Base-by-base conservation (phyloP, 2,797 vertebrate species). In the Linurgus olivaceus region DNA sequence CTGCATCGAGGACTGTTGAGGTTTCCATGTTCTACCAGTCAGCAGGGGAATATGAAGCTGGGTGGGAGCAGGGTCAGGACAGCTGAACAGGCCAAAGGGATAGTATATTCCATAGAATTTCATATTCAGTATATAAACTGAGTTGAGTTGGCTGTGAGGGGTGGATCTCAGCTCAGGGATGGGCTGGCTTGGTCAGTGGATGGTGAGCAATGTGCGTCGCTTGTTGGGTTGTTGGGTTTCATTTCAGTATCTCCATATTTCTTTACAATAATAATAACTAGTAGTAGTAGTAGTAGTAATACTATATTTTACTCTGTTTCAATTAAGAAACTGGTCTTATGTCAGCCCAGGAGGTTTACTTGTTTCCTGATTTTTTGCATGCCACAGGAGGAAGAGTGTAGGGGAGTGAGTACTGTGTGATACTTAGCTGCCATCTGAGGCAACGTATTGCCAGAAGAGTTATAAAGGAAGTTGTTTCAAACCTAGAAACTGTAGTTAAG, bases 141-240 rank as follows among this genome's bases (percentile, higher is more conserved):
- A 7, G 4, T 38, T 50, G 67, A 80, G 24, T 14, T 33, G 24
- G 16, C 59, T 58, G n/a, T 2, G 0, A 44, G 11, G 23, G 2
- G 2, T 52, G 0, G 0, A 26, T 59, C 24, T 73, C 59, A 51
- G n/a, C 11, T 51, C 2, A 0, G 29, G n/a, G n/a, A 25, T 25
- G 15, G 23, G 15, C 13, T 72, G 19, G 51, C 28, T 65, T 9
- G 1, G 4, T 29, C 29, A 45, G 38, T 5, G 3, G 7, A 9
- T 24, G 19, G 28, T 25, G 33, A 66, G 13, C 7, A 58, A 26
- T 9, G 11, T 29, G 4, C 29, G 59, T n/a, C 2, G 2, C 25
- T 40, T 40, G 8, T 26, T 8, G 40, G 40, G 20, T 35, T 59
- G 11, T 3, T 31, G 1, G 12, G 6, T 18, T 47, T 47, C 10